These are phyloP conservation scores for Mus caroli DNA, from an alignment of 2,797 vertebrate species.

Conservation along the genomic window DNA sequence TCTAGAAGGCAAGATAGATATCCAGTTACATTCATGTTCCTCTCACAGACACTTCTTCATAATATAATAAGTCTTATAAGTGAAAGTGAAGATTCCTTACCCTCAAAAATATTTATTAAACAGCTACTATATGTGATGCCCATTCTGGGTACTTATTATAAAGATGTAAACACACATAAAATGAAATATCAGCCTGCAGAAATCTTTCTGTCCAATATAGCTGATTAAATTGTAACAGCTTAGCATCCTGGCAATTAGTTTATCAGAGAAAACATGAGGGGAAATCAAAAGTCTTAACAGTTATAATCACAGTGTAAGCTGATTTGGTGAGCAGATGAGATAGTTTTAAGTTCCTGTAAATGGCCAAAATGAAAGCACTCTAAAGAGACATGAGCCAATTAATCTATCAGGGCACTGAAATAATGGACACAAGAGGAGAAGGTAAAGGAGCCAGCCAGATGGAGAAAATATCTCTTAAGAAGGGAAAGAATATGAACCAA, in stretches of 20 bases:
- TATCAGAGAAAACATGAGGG: neutral
- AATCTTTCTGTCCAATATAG: neutral
- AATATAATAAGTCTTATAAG: neutral
- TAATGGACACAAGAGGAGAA: neutral
- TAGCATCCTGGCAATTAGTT: neutral
- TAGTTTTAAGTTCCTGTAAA: neutral
- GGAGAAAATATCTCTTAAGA: neutral
- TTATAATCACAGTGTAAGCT: neutral
- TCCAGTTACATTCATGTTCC: neutral
- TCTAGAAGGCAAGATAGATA: neutral
- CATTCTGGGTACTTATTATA: too few relatives aligned
- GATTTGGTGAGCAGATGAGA: neutral
- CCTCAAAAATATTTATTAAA: neutral
- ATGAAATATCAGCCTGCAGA: neutral
- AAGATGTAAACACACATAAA: neutral
- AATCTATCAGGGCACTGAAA: neutral
- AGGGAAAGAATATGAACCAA: neutral
- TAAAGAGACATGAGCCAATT: neutral
- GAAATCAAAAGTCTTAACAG: neutral
- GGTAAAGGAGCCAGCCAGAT: neutral
- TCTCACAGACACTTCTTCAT: conserved; percentile 6
- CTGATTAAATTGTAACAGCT: neutral
- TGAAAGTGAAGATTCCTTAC: neutral
- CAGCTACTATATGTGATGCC: neutral
- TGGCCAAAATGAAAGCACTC: neutral